These are phyloP conservation scores for Delichon dasypus DNA, from an alignment of 2,797 vertebrate genomes.

Conservation along the genomic window DNA sequence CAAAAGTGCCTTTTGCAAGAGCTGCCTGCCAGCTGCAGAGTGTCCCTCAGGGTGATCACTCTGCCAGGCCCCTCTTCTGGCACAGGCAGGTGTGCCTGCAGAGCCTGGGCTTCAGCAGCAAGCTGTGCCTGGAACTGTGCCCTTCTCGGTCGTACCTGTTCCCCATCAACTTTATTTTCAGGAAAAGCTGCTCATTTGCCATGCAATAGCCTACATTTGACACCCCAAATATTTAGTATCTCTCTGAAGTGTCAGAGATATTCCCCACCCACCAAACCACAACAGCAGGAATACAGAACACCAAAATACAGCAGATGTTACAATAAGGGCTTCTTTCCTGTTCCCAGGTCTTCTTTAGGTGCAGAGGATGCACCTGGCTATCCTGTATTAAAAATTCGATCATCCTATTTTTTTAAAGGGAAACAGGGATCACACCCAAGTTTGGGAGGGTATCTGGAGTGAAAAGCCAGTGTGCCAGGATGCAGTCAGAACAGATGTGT, in stretches of 20 bases:
- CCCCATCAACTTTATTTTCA: neutral
- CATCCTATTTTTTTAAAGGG: neutral
- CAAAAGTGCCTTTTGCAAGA: neutral
- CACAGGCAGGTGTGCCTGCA: neutral
- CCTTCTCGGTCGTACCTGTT: fast-evolving
- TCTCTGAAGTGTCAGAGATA: neutral
- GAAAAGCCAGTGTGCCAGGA: fast-evolving
- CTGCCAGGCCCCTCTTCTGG: neutral
- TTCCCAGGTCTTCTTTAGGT: neutral
- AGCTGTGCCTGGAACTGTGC: neutral
- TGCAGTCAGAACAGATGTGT: fast-evolving
- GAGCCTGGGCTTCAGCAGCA: neutral
- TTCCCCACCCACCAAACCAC: neutral
- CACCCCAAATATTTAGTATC: neutral
- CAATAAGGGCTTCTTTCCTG: neutral
- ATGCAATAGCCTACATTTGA: neutral
- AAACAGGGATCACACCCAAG: neutral
- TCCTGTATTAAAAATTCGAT: neutral
- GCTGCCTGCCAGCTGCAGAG: neutral
- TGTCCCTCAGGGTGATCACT: neutral
- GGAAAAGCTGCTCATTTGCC: neutral
- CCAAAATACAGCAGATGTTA: neutral
- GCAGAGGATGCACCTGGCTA: neutral
- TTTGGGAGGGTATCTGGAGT: neutral
- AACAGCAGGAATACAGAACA: neutral